Percentiles rank a stretch among this genome's conserved stretches.
Evolutionary conservation across 1,140 invertebrate species (phyloP).

Genomic region (Megalopta genalis): DNA sequence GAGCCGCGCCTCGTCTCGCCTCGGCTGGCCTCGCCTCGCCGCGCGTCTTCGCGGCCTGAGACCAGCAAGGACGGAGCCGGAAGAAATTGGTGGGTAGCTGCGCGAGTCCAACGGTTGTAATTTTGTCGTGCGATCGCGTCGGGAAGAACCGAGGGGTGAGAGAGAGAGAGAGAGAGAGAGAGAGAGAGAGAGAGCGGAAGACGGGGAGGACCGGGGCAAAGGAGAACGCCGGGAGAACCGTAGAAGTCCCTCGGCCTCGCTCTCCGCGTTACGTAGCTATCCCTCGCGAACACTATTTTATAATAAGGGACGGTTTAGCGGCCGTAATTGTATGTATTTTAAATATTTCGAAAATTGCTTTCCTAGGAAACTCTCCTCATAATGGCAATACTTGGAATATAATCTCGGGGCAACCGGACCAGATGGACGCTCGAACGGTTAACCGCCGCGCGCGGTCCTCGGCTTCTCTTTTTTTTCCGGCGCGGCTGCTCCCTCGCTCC

Average conservation of each 20-base stretch:
- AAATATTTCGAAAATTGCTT: conserved; percentile 80
- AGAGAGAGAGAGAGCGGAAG: neutral
- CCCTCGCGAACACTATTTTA: conserved; percentile 70
- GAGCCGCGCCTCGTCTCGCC: neutral
- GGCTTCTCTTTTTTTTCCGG: neutral
- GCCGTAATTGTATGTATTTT: conserved; percentile 77
- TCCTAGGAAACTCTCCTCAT: conserved; percentile 76
- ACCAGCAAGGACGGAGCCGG: conserved; percentile 46
- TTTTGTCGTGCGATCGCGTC: conserved; percentile 33
- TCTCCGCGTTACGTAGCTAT: neutral
- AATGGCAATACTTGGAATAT: conserved; percentile 79
- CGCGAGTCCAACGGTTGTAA: conserved; percentile 27
- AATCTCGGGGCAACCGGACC: conserved; percentile 73
- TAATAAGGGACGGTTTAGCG: conserved; percentile 73
- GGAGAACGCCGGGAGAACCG: neutral
- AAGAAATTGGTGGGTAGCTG: conserved; percentile 54
- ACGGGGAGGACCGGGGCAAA: neutral
- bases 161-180: no score
- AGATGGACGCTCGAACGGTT: conserved; percentile 67
- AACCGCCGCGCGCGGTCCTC: conserved; percentile 58
- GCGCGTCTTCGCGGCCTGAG: conserved; percentile 8
- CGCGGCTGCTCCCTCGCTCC: neutral
- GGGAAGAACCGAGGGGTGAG: conserved; percentile 22
- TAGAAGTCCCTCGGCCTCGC: neutral
- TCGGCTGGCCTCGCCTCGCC: no score